phyloP scores from a whole-genome alignment of 1,140 invertebrate genomes.

The Procambarus virginalis region DNA sequence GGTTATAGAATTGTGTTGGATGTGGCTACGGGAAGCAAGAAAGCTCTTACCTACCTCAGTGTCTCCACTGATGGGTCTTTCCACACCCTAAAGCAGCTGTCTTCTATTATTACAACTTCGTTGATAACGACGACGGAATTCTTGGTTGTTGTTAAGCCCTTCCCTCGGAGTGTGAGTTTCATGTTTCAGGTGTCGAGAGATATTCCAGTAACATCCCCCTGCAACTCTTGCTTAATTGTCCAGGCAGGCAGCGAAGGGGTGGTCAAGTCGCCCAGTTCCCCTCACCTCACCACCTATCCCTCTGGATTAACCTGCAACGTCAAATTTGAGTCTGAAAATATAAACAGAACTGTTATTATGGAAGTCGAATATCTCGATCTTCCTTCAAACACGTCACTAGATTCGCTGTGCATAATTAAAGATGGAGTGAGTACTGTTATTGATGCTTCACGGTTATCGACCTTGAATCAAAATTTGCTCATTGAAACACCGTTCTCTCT shows the following conservation, averaged over 20 bases:
- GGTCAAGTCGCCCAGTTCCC: conserved; percentile 12
- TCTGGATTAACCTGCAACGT: conserved; percentile 28
- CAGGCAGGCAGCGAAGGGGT: conserved; percentile 11
- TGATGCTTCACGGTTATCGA: conserved; percentile 1
- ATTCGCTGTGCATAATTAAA: conserved; percentile 23
- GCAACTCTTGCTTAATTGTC: conserved; percentile 29
- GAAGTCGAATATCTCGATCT: conserved; percentile 29
- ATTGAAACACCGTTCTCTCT: conserved; percentile 41
- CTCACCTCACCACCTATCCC: conserved; percentile 31
- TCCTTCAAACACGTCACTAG: conserved; percentile 36
- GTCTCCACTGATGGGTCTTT: conserved; percentile 47
- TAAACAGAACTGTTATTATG: conserved; percentile 27
- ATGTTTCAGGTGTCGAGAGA: conserved; percentile 34
- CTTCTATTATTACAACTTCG: conserved; percentile 6
- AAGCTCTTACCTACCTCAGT: conserved; percentile 19
- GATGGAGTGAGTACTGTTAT: conserved; percentile 12
- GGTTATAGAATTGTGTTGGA: conserved; percentile 43
- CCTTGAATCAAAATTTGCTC: conserved; percentile 20
- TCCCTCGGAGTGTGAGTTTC: conserved; percentile 31
- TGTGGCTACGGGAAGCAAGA: conserved; percentile 21
- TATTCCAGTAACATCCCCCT: background rate
- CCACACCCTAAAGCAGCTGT: conserved; percentile 19
- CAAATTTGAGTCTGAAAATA: conserved; percentile 34
- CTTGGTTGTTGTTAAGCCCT: conserved; percentile 30
- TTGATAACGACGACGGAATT: conserved; percentile 44